Percentiles rank a stretch among this genome's conserved stretches.
These are phyloP conservation scores for Enteromius afrohamiltoni DNA, from an alignment of 2,797 vertebrate species.

Conservation along the genomic window DNA sequence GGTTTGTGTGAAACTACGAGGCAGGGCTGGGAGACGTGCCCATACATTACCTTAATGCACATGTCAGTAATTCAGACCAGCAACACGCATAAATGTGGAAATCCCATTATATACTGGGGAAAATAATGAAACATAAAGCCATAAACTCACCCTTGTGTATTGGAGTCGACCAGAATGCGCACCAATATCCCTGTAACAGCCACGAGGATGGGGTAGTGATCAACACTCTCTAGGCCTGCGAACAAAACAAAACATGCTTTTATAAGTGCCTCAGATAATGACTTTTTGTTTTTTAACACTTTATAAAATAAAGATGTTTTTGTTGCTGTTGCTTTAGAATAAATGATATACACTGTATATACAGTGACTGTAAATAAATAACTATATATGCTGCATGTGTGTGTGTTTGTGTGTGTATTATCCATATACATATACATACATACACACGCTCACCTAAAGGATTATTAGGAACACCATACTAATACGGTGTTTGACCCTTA, in stretches of 20 bases:
- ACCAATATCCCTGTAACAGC: conserved; percentile 96
- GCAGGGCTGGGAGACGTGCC: background rate
- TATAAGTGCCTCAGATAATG: background rate
- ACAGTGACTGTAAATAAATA: too few species aligned
- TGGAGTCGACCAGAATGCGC: conserved; percentile 87
- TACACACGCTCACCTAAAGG: too few species aligned
- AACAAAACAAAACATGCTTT: background rate
- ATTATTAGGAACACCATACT: too few species aligned
- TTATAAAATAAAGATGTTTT: too few species aligned
- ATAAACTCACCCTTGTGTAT: conserved; percentile 83
- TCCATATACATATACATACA: too few species aligned
- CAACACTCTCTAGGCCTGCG: conserved; percentile 92
- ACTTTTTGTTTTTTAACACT: background rate
- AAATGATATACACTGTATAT: too few species aligned
- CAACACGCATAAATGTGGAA: background rate
- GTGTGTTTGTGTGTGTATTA: too few species aligned
- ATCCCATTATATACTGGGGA: background rate
- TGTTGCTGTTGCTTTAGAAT: too few species aligned
- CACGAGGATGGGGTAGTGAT: conserved; percentile 97
- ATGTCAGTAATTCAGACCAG: background rate
- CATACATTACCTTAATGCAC: background rate
- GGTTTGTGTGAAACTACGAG: background rate
- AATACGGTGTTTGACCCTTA: too few species aligned
- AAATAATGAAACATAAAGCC: conserved; percentile 22
- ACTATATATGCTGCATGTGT: too few species aligned